Evolutionary conservation across 1,140 invertebrate species (phyloP), one percentile per base, ranked within the genome.

Genomic region (Euglossa dilemma): DNA sequence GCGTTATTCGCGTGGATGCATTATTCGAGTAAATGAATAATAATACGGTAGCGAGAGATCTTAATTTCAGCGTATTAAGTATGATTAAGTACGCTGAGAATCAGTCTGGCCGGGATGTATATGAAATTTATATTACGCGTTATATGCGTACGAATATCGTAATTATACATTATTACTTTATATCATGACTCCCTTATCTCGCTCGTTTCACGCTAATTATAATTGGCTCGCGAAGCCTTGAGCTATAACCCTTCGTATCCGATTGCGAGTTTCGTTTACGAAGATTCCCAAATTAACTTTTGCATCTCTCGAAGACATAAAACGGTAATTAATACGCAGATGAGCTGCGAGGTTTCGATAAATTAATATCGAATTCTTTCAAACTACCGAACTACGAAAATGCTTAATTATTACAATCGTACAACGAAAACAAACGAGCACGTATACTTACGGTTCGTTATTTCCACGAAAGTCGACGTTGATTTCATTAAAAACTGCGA

Each of bases 131-230:
- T 25, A 50, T 70, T 52, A 28, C 0, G 20, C 47, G 7, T 70
- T 70, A 52, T 3, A 4, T 0, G 67, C 25, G 25, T 25, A 50
- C 7, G 1, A 6, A 18, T 23, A 6, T 52, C 5, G 50, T 54
- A 54, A 71, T 71, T 71, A 28, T 28, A 14, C 18, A 20, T 54
- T 50, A 71, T 28, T 43, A 43, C n/a, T 64, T 63, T 64, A 64
- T 57, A 23, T 64, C 63, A 43, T 9, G 36, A 20, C 14, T 43
- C 18, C 4, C 25, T 71, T 52, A 71, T 54, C 69, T 71, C 50
- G 25, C 6, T 11, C 11, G 14, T 71, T 71, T 52, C 50, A 54
- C 18, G 25, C 11, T 36, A 71, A 71, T 71, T 54, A 45, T n/a
- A 45, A 45, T 47, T 7, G 43, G 43, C 8, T 6, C 23, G 23